Conservation (phyloP, 1,140 invertebrate genomes). For the Procambarus virginalis region DNA sequence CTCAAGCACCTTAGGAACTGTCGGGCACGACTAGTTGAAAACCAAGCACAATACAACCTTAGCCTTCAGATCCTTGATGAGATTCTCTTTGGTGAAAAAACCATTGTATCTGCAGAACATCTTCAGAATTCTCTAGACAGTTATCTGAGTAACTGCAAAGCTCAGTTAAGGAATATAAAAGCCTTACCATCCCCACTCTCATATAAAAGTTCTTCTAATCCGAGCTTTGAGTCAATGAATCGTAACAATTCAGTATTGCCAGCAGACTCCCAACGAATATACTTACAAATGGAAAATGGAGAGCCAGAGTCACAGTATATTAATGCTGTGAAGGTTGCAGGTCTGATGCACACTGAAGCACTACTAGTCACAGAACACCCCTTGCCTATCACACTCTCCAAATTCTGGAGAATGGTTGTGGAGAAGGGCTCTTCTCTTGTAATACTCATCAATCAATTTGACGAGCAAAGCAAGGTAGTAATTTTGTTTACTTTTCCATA, state of each 20-base stretch:
- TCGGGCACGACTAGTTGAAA: constrained; percentile 57
- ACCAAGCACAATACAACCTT: constrained; percentile 51
- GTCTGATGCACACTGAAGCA: neutral
- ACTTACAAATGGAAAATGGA: constrained; percentile 1
- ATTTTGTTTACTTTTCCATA: no score
- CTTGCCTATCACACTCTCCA: neutral
- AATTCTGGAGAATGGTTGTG: constrained; percentile 56
- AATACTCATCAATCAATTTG: constrained; percentile 36
- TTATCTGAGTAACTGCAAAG: neutral
- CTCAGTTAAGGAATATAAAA: constrained; percentile 36
- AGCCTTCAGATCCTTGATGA: constrained; percentile 54
- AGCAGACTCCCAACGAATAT: constrained; percentile 15
- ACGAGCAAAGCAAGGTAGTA: constrained; percentile 3
- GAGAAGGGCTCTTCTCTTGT: constrained; percentile 27
- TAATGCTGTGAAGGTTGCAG: constrained; percentile 47
- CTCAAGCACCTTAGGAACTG: constrained; percentile 34
- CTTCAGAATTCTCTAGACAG: constrained; percentile 11
- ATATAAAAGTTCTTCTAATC: neutral
- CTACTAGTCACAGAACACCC: constrained; percentile 57
- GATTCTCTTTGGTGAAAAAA: constrained; percentile 52
- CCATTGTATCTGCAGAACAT: constrained; percentile 1
- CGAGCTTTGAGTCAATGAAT: neutral
- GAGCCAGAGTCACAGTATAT: constrained; percentile 47
- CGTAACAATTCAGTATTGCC: constrained; percentile 20
- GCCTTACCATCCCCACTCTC: constrained; percentile 28